A percentile compares a stretch with the other conserved stretches of the same genome.
Conservation (phyloP, 1,140 invertebrate genomes). For the Zeugodacus cucurbitae region DNA sequence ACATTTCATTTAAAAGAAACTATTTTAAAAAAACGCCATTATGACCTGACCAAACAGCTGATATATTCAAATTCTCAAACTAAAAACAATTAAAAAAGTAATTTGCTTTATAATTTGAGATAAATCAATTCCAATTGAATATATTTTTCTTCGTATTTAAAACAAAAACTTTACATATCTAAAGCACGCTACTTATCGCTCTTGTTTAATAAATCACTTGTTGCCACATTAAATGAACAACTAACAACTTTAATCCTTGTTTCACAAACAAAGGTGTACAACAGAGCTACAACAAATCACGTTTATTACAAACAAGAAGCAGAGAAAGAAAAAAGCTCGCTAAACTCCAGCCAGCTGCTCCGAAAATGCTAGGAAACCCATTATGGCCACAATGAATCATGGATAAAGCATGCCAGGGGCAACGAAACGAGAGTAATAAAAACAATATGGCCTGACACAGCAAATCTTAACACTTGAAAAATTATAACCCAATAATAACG, state of each 20-base stretch:
- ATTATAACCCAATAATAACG: slow-evolving; percentile 43
- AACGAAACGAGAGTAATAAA: background rate
- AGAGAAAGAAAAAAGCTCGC: background rate
- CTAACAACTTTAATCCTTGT: slow-evolving; percentile 21
- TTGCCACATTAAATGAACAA: background rate
- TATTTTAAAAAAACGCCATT: too few relatives aligned
- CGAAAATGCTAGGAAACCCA: background rate
- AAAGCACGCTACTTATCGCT: background rate
- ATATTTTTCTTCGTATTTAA: too few relatives aligned
- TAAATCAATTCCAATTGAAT: too few relatives aligned
- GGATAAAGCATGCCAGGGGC: background rate
- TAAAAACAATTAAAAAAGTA: too few relatives aligned
- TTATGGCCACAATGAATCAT: background rate
- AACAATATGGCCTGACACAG: slow-evolving; percentile 20
- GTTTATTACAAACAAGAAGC: background rate
- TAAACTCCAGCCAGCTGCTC: background rate
- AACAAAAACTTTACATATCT: too few relatives aligned
- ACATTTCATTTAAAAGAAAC: too few relatives aligned
- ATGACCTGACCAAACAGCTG: too few relatives aligned
- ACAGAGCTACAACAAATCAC: slow-evolving; percentile 10
- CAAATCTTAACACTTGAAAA: slow-evolving; percentile 42
- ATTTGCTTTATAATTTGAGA: too few relatives aligned
- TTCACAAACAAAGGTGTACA: background rate
- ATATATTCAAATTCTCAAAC: too few relatives aligned
- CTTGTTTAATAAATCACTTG: slow-evolving; percentile 22